Base-by-base conservation (phyloP, 1,140 invertebrate species). In the Calycopis cecrops region DNA sequence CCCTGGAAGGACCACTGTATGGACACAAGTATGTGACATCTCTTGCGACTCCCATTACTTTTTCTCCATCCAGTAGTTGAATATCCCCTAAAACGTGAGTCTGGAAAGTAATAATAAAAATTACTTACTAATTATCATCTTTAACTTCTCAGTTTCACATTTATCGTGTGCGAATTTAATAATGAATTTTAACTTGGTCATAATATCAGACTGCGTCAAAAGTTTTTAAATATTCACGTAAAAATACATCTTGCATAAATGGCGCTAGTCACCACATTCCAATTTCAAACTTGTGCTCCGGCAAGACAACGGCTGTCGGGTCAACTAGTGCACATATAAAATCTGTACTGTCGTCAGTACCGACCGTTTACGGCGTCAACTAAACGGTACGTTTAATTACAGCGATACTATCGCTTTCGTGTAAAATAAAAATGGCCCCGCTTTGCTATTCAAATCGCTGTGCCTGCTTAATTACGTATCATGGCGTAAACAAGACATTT, bases 1-100 rank as follows among this genome's bases (percentile, higher is more conserved):
- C 98, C 71, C 94, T 91, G 2, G 95, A 92, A 18, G 97, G 95
- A 0, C 96, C 97, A 72, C 92, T 94, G 76, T 97, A 99, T 0
- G 97, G 97, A 73, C 98, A 98, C 0, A 99, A 83, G 73, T 98
- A 98, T 4, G 97, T 98, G 0, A 99, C 97, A 88, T 99, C 97
- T 64, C 93, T 90, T 35, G 95, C 94, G 71, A 93, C 91, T 48
- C 94, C 95, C 78, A 94, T 93, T 14, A 97, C 91, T 69, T 93
- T 92, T 88, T 99, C 97, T 28, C 96, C 97, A 48, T 92, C 92
- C 48, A 97, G 81, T 35, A 98, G 89, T 14, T 95, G 93, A 54
- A 94, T 94, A 71, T 97, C 95, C 63, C 95, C 90, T 52, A 92
- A 69, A 63, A 93, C 74, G 84, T 90, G 79, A 64, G 88, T 62